These are phyloP conservation scores for Phrynocephalus vlangalii DNA, from an alignment of 2,797 vertebrate species.

Conservation along the genomic window DNA sequence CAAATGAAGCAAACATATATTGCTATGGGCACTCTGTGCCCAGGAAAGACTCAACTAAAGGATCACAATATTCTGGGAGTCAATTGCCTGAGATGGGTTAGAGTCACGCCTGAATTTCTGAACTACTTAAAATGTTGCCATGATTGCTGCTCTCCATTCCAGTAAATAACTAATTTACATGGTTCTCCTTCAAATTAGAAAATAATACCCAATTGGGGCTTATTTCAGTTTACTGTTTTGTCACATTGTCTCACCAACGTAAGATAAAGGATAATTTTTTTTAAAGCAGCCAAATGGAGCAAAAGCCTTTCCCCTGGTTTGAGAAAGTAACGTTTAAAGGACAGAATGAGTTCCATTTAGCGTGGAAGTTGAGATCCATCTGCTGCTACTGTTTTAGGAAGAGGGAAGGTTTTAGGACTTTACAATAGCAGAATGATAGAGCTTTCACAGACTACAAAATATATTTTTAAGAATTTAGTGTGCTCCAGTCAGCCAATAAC, in stretches of 20 bases:
- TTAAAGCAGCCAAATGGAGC: background rate
- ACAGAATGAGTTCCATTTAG: background rate
- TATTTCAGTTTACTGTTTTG: background rate
- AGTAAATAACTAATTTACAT: constrained; percentile 8
- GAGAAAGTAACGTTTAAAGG: background rate
- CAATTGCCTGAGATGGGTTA: background rate
- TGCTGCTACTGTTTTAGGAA: background rate
- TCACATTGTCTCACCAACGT: background rate
- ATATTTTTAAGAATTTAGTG: background rate
- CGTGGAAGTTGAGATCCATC: constrained; percentile 31
- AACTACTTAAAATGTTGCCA: background rate
- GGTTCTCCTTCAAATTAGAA: background rate
- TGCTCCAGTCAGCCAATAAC: background rate
- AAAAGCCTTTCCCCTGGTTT: background rate
- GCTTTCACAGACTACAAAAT: background rate
- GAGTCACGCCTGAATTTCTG: background rate
- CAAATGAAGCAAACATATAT: background rate
- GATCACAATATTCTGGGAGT: background rate
- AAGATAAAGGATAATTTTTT: background rate
- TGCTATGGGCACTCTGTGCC: background rate
- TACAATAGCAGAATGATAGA: too few relatives aligned
- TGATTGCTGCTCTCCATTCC: background rate
- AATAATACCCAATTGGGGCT: background rate
- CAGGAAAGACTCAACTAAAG: background rate
- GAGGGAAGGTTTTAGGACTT: background rate